Evolutionary conservation across 2,113 vertebrate species (phyloP), one percentile per base, ranked within the genome.

Genomic region (Cynoglossus semilaevis): DNA sequence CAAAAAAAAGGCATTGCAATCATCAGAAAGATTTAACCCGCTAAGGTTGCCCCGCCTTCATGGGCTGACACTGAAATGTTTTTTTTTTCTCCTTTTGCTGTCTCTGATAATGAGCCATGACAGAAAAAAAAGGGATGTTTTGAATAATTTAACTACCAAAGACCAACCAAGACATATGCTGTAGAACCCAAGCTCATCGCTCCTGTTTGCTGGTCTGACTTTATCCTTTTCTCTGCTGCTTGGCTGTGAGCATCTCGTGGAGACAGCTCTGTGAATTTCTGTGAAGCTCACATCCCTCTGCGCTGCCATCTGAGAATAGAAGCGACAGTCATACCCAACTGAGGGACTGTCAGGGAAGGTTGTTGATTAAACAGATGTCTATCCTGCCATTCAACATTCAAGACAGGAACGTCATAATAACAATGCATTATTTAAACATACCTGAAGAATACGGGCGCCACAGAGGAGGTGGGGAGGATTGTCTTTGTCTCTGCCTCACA

Each of bases 291-390:
- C 41, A 72, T 83, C 86, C 72, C 76, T 85, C 62, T 67, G 77
- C 36, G 57, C 67, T 42, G 41, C 66, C 63, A 57, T 71, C 70
- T 76, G 74, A 83, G 85, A 85, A 83, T 74, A 81, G 63, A 70
- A 67, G 55, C 71, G 66, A 81, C 82, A 79, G 76, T 77, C 61
- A 41, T 58, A 57, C 61, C 73, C 63, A 78, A 76, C 84, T 68
- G 76, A 64, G 76, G 67, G 79, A 85, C 81, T 85, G 82, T 84
- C 80, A 60, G 68, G 79, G 78, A 69, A 86, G 82, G 79, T 81
- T 76, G 86, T 84, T 89, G 85, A 88, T 90, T 87, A 87, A 88
- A 88, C 79, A 83, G 81, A 80, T 83, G 79, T 57, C 58, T 18
- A 74, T 75, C 52, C 77, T 42, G 59, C 60, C 55, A 29, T 68